Conservation (phyloP, 2,797 vertebrate genomes). For the Passerculus sandwichensis region DNA sequence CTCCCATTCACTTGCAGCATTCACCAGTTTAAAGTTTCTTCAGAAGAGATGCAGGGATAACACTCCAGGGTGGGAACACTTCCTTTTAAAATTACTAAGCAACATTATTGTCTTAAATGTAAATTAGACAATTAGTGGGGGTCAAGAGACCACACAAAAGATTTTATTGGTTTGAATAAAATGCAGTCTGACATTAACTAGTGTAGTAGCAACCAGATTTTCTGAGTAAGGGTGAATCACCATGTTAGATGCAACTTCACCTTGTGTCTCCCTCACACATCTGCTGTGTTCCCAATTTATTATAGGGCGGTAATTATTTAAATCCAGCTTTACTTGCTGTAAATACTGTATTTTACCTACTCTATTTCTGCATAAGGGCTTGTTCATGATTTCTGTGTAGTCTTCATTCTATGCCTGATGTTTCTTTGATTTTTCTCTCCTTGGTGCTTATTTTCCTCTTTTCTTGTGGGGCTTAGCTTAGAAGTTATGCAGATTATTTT, state of each 20-base stretch:
- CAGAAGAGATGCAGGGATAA: conserved; percentile 36
- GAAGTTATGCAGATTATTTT: neutral
- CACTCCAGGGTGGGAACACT: conserved; percentile 20
- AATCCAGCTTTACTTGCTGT: neutral
- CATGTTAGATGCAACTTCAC: neutral
- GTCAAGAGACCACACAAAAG: conserved; percentile 60
- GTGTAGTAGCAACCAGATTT: conserved; percentile 17
- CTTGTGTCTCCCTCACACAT: neutral
- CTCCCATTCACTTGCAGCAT: conserved; percentile 49
- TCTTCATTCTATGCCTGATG: neutral
- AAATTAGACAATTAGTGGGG: conserved; percentile 50
- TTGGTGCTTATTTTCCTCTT: neutral
- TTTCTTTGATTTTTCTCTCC: neutral
- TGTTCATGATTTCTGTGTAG: neutral
- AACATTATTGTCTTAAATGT: conserved; percentile 55
- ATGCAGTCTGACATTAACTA: conserved; percentile 37
- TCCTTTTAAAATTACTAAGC: conserved; percentile 55
- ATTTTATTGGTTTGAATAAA: conserved; percentile 68
- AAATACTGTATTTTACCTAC: neutral
- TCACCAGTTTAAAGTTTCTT: conserved; percentile 33
- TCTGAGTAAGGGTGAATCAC: conserved; percentile 43
- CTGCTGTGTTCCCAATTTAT: neutral
- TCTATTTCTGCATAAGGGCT: neutral
- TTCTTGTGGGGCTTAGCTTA: neutral
- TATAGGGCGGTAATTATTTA: neutral